A percentile compares a stretch with the other conserved stretches of the same genome.
Evolutionary conservation across 2,113 vertebrate species (phyloP).

Genomic region (Tinamus guttatus): DNA sequence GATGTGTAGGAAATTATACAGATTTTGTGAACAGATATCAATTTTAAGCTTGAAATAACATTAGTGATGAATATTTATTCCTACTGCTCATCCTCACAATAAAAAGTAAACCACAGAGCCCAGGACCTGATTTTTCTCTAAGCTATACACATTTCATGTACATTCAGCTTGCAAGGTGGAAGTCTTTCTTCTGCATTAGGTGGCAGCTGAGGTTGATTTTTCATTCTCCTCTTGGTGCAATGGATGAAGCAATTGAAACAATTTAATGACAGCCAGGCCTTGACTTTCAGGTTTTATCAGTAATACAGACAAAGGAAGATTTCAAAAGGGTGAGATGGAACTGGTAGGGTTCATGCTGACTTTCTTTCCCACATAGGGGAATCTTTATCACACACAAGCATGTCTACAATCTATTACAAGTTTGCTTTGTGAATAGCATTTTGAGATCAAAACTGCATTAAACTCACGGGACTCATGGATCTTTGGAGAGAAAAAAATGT

Average conservation of each 20-base stretch:
- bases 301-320: background rate
- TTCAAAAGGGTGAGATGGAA: background rate
- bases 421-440: background rate
- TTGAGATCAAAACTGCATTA: conserved; percentile 18
- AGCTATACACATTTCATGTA: background rate
- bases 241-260: background rate
- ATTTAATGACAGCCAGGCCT: background rate
- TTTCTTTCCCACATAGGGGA: too few species aligned
- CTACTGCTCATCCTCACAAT: background rate
- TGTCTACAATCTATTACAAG: too few species aligned
- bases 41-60: background rate
- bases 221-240: background rate
- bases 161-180: background rate
- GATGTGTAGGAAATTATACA: background rate
- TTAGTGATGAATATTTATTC: background rate
- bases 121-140: background rate
- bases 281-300: background rate
- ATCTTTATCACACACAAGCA: too few species aligned
- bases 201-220: background rate
- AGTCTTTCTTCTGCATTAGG: accelerated
- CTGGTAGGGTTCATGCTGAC: background rate
- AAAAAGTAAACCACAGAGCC: background rate
- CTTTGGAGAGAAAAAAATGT: conserved; percentile 68
- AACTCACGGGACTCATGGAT: conserved; percentile 52
- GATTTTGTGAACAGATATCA: background rate